phyloP scores from a whole-genome alignment of 2,797 vertebrate species.

The Lycodopsis pacificus region DNA sequence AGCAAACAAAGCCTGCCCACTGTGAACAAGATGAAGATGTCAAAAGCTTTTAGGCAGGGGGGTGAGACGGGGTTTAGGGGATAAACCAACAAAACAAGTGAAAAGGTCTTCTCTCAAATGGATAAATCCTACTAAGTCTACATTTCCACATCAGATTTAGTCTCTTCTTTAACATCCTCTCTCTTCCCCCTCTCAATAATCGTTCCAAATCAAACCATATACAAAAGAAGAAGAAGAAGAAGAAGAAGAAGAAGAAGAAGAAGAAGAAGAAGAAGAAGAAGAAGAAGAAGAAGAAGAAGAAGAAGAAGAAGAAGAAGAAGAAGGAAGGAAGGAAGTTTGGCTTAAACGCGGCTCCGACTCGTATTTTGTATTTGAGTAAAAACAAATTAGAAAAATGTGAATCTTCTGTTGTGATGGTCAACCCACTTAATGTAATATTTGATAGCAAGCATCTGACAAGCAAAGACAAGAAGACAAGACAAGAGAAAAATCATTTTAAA shows the following conservation, averaged over 20 bases:
- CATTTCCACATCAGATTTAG: constrained; percentile 88
- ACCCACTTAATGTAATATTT: background rate
- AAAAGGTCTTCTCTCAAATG: constrained; percentile 86
- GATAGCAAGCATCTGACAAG: background rate
- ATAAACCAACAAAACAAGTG: constrained; percentile 90
- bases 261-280: constrained; percentile 36
- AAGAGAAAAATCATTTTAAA: background rate
- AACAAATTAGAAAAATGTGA: background rate
- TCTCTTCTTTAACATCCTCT: constrained; percentile 74
- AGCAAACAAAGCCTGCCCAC: constrained; percentile 99
- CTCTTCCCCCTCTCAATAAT: constrained; percentile 50
- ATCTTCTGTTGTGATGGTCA: background rate
- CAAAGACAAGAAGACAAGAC: background rate
- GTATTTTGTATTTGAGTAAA: background rate
- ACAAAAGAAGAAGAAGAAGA: constrained; percentile 52
- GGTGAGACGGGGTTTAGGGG: constrained; percentile 83
- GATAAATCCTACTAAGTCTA: constrained; percentile 88
- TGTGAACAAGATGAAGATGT: constrained; percentile 99
- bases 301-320: constrained; percentile 44
- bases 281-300: constrained; percentile 43
- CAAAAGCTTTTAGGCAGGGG: constrained; percentile 92
- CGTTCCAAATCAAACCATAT: constrained; percentile 70
- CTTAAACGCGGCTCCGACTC: background rate
- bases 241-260: constrained; percentile 45
- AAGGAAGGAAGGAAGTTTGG: constrained; percentile 28